Evolutionary conservation across 2,888 invertebrate species (phyloP), one percentile per base, ranked within the genome.

Genomic region (Melanostoma mellinum): DNA sequence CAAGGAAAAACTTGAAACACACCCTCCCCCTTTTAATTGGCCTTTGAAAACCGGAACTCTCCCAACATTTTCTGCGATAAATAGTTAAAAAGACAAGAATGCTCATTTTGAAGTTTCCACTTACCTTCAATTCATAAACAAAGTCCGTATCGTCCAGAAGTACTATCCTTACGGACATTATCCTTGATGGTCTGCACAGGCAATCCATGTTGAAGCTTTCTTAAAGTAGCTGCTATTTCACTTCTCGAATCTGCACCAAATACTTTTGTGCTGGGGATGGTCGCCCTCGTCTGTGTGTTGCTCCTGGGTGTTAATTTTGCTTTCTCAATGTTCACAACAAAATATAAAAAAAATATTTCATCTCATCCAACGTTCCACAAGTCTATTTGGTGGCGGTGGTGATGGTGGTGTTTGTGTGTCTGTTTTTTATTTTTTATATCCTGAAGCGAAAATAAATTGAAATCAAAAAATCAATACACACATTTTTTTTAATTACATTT

Each of bases 101-200:
- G 10, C n/a, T 10, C 20, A 2, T 50, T 63, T 50, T 38, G 38
- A 63, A 63, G 32, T 63, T 63, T 63, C 40, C 56, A 90, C 93
- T 93, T 92, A 97, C 97, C 95, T 96, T 95, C 89, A 97, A 94
- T 92, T 97, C 97, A 90, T 97, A 96, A 86, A 97, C 93, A 85
- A 97, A 94, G 90, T 97, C 97, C 88, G 97, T 95, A 90, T 97
- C 97, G 91, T 97, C 97, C 88, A 97, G 94, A 87, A 97, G 94
- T 89, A 97, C 95, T 88, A 97, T 96, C 92, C 97, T 96, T 92
- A 91, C 91, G 88, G 91, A 89, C 89, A 91, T 90, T 86, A 90
- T 91, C 88, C 90, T 91, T 81, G 91, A 91, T 72, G 91, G 91
- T 87, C 91, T 88, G 86, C 91, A 91, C 78, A 91, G 88, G 86